A percentile compares a stretch with the other conserved stretches of the same genome.
Conservation (phyloP, 2,113 vertebrate species). For the Pyxicephalus adspersus region DNA sequence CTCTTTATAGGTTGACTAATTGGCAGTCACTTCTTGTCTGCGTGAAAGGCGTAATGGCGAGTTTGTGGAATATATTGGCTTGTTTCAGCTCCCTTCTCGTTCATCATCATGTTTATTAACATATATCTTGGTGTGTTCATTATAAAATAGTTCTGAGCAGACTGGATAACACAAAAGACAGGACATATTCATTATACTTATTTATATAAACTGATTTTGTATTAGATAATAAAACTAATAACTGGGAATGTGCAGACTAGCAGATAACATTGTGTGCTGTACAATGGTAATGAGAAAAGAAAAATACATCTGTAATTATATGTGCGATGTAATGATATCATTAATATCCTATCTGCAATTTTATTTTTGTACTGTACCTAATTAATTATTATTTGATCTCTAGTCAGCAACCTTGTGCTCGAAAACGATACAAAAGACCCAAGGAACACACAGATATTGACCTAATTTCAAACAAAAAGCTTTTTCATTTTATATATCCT, state of each 20-base stretch:
- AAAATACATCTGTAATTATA: conserved; percentile 34
- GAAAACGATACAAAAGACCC: conserved; percentile 18
- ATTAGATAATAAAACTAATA: conserved; percentile 56
- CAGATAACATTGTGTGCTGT: conserved; percentile 40
- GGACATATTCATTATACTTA: conserved; percentile 46
- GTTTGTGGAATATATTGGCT: conserved; percentile 63
- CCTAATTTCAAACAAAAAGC: conserved; percentile 30
- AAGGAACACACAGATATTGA: conserved; percentile 21
- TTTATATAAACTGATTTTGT: conserved; percentile 47
- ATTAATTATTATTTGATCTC: conserved; percentile 38
- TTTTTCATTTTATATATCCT: conserved; percentile 22
- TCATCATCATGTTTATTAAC: conserved; percentile 63
- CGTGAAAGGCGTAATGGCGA: conserved; percentile 64
- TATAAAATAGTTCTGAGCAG: conserved; percentile 31
- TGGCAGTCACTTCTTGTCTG: conserved; percentile 68
- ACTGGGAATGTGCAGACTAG: conserved; percentile 20
- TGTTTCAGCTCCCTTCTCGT: conserved; percentile 65
- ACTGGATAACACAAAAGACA: conserved; percentile 39
- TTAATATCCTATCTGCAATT: conserved; percentile 45
- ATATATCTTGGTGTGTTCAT: conserved; percentile 45
- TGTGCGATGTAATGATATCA: conserved; percentile 41
- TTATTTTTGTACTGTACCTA: conserved; percentile 16
- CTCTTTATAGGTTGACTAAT: conserved; percentile 66
- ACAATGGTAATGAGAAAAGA: conserved; percentile 17
- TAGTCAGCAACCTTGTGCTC: neutral